phyloP scores from a whole-genome alignment of 2,113 vertebrate genomes.

The Cheirogaleus medius region DNA sequence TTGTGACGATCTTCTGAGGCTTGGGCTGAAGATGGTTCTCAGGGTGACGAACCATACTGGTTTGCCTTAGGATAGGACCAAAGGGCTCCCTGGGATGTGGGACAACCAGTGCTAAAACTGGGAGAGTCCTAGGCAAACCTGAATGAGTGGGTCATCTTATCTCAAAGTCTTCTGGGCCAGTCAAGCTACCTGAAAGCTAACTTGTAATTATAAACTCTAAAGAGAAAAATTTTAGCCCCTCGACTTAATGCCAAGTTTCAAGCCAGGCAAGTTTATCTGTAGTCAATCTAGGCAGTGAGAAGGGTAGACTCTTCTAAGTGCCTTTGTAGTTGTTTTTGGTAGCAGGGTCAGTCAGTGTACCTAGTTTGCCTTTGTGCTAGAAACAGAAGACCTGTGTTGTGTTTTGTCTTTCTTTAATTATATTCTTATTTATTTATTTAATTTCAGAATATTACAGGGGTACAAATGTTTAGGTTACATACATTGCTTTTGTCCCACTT shows the following conservation, averaged over 20 bases:
- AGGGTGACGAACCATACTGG: not conserved
- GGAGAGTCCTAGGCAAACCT: not conserved
- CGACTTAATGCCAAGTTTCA: not conserved
- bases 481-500: no score
- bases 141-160: not conserved
- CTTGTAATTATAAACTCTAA: not conserved
- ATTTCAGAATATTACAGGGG: no score
- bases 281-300: not conserved
- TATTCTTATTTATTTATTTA: not conserved
- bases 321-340: not conserved
- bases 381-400: not conserved
- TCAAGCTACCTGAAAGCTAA: not conserved
- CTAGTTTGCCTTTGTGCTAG: not conserved
- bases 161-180: not conserved
- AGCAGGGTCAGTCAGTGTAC: not conserved
- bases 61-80: not conserved
- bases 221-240: not conserved
- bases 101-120: not conserved
- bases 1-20: not conserved
- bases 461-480: no score
- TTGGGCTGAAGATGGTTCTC: not conserved
- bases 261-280: not conserved
- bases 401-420: not conserved
- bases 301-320: not conserved
- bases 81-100: not conserved